Evolutionary conservation across 30 jellyfish, hydroid and myxozoan genomes (phyloP), one percentile per base, ranked within the genome.

Genomic region (Sanderia malayensis): DNA sequence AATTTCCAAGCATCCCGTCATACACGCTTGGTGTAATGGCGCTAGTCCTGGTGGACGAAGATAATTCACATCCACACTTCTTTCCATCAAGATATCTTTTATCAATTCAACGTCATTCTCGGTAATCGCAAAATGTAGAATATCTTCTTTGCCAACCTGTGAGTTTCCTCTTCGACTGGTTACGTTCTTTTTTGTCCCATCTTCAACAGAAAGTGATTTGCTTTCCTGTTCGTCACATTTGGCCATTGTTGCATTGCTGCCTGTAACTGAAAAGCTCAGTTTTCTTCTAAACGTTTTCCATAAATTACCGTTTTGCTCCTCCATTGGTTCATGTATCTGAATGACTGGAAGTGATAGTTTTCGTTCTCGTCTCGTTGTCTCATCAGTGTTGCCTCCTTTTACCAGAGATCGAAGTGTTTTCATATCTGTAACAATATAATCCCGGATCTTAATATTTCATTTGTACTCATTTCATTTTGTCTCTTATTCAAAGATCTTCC

Each of bases 21-120:
- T 58, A 19, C 92, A 80, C 20, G 92, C 92, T 44, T 80, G 83
- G 34, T 80, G 92, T 17, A 80, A 63, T 6, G 92, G 71, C 0
- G 84, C 81, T 1, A 55, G 57, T 4, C 92, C 92, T 11, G 92
- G 92, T 9, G 92, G 92, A 0, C 92, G 80, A 44, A 66, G 24
- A 44, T 68, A 55, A 47, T 80, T 68, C 17, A 80, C 70, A 45
- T 80, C 44, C 4, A 70, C 92, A 31, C 37, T 55, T 24, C 76
- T 30, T 10, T 66, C 63, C n/a, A 20, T 66, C 46, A 80, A 19
- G n/a, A 68, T 44, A 26, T 84, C 55, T 25, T 41, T 22, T 18
- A 68, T 63, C 31, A 80, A 31, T 20, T 68, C 46, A 19, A 58
- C n/a, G 53, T 80, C 84, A 33, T 76, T 53, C 58, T 80, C 92